These are phyloP conservation scores for Anguilla pacifica DNA, from an alignment of 2,797 vertebrate species.

Conservation along the genomic window DNA sequence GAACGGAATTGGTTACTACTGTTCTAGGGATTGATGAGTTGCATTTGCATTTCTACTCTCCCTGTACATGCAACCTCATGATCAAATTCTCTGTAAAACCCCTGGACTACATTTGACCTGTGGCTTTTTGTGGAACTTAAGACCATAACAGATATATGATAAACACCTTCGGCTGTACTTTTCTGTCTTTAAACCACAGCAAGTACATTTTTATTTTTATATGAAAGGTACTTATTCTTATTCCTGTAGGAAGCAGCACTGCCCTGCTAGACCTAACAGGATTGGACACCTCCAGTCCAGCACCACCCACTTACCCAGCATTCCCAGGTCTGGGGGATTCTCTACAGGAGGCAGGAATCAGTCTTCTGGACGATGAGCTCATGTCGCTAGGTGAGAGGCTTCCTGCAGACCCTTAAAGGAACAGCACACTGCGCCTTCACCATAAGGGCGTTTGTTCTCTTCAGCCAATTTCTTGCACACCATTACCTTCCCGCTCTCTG, in stretches of 20 bases:
- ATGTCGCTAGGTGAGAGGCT: slow-evolving; percentile 88
- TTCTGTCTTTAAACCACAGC: no score
- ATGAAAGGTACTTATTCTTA: neutral
- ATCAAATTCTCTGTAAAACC: no score
- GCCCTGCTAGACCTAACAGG: slow-evolving; percentile 90
- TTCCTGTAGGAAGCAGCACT: slow-evolving; percentile 70
- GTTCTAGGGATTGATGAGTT: no score
- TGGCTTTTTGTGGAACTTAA: neutral
- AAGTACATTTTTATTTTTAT: neutral
- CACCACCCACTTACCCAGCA: slow-evolving; percentile 69
- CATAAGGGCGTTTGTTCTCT: neutral
- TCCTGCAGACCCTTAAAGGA: neutral
- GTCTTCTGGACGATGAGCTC: slow-evolving; percentile 92
- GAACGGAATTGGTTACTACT: no score
- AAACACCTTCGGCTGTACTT: neutral
- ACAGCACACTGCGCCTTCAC: neutral
- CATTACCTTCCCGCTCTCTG: neutral
- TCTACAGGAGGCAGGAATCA: slow-evolving; percentile 72
- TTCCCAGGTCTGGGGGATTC: slow-evolving; percentile 58
- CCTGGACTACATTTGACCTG: neutral
- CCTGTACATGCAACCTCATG: no score
- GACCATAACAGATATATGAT: neutral
- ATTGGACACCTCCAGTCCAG: slow-evolving; percentile 74
- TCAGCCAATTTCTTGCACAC: neutral
- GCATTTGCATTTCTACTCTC: no score